phyloP scores from a whole-genome alignment of 2,888 invertebrate species.

The Coleophora deauratella region DNA sequence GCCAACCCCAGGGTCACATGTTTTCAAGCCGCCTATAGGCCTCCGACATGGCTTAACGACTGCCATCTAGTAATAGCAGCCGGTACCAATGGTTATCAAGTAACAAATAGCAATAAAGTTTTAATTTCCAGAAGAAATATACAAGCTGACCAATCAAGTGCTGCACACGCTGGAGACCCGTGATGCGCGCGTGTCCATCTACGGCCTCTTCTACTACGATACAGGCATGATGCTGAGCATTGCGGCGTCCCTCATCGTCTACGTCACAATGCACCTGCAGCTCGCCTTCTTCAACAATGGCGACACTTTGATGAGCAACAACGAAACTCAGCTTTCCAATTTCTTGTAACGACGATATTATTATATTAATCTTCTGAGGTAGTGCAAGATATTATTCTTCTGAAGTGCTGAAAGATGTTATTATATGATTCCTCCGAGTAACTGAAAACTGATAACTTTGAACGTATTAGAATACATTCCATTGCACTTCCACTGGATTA shows the following conservation, averaged over 20 bases:
- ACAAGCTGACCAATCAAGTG: conserved; percentile 32
- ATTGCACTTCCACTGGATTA: too few relatives aligned
- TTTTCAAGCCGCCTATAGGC: too few relatives aligned
- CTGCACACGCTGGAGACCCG: conserved; percentile 28
- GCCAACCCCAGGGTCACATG: too few relatives aligned
- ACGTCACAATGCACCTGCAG: conserved; percentile 46
- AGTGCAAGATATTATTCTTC: too few relatives aligned
- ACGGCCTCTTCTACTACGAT: conserved; percentile 30
- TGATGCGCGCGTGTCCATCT: conserved; percentile 27
- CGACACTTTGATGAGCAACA: conserved; percentile 4
- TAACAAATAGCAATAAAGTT: too few relatives aligned
- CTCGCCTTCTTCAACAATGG: conserved; percentile 29
- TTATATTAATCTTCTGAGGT: not conserved
- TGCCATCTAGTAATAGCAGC: too few relatives aligned
- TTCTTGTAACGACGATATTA: not conserved
- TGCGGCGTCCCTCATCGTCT: conserved; percentile 40
- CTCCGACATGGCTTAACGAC: too few relatives aligned
- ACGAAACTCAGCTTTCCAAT: not conserved
- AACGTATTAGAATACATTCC: too few relatives aligned
- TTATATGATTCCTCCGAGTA: too few relatives aligned
- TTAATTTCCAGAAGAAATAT: conserved; percentile 31
- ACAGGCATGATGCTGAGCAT: conserved; percentile 29
- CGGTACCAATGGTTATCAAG: too few relatives aligned
- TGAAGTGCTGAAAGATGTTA: too few relatives aligned
- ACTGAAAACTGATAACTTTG: too few relatives aligned